Percentiles rank a stretch among this genome's conserved stretches.
phyloP scores from a whole-genome alignment of 2,113 vertebrate species.

The Smithornis capensis region DNA sequence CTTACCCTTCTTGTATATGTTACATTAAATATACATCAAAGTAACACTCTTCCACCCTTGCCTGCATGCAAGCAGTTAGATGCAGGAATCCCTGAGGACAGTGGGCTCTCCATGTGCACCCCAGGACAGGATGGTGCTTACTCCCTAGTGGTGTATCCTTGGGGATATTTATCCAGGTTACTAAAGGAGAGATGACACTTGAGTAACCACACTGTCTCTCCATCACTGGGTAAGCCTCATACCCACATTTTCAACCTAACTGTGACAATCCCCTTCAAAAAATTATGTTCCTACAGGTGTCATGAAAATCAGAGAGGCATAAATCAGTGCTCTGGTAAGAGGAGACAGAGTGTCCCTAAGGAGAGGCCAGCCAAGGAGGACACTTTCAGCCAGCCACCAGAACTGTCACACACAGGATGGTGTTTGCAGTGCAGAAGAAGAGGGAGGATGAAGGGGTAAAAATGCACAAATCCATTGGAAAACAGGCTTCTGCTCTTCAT shows the following conservation, averaged over 20 bases:
- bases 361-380: not conserved
- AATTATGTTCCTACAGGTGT: not conserved
- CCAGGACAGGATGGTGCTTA: not conserved
- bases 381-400: not conserved
- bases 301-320: not conserved
- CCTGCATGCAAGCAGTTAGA: not conserved
- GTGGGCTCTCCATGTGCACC: accelerated
- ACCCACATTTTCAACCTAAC: not conserved
- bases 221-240: not conserved
- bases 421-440: not conserved
- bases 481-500: not conserved
- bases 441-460: not conserved
- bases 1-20: not conserved
- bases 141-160: not conserved
- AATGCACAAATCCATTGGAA: not conserved
- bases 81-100: not conserved
- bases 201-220: not conserved
- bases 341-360: not conserved
- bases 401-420: not conserved
- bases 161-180: not conserved
- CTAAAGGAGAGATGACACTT: not conserved
- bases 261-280: not conserved
- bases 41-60: not conserved
- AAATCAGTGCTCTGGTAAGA: not conserved
- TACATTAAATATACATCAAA: not conserved